Evolutionary conservation across 2,888 invertebrate genomes (phyloP).

Genomic region (Chesias legatella): DNA sequence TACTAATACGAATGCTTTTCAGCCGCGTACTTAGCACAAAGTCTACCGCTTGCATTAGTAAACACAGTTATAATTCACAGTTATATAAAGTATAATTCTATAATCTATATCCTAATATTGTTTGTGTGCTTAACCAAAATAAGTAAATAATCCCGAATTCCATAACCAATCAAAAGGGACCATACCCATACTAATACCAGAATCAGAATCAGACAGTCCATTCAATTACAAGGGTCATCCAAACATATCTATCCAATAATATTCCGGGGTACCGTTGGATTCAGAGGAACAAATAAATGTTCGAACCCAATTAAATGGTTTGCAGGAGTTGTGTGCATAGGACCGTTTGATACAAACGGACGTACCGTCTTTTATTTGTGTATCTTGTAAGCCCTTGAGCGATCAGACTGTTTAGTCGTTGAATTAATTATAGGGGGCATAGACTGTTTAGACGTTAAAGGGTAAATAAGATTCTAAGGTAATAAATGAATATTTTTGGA

Average conservation of each 20-base stretch:
- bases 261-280: slow-evolving; percentile 8
- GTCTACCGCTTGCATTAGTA: no score
- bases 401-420: slow-evolving; percentile 12
- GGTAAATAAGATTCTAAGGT: no score
- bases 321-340: slow-evolving; percentile 54
- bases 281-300: slow-evolving; percentile 50
- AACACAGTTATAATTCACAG: no score
- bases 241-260: slow-evolving; percentile 24
- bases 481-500: no score
- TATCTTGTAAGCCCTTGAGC: slow-evolving; percentile 23
- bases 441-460: no score
- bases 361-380: slow-evolving; percentile 30
- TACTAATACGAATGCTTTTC: no score
- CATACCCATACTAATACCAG: slow-evolving; percentile 16
- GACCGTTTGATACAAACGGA: slow-evolving; percentile 37
- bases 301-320: slow-evolving; percentile 67
- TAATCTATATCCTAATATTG: no score
- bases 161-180: slow-evolving; percentile 1
- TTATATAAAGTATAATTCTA: no score
- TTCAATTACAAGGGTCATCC: slow-evolving; percentile 23
- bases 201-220: slow-evolving; percentile 20
- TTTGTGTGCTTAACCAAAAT: no score
- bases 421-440: neutral
- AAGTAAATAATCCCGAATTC: no score
- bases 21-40: no score